Percentiles rank a stretch among this genome's conserved stretches.
phyloP scores from a whole-genome alignment of 2,113 vertebrate genomes.

The Hymenochirus boettgeri region DNA sequence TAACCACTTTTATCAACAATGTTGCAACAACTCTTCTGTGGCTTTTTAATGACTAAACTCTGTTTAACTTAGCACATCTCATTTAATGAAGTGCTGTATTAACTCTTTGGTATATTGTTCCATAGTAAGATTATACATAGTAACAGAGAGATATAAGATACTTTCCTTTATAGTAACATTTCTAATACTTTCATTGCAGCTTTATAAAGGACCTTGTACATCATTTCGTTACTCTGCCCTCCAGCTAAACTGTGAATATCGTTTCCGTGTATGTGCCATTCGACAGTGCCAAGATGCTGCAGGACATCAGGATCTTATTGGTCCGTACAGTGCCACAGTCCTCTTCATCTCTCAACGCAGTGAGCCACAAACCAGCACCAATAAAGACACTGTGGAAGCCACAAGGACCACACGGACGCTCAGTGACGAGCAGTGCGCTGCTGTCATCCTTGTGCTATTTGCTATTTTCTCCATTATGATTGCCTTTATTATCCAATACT shows the following conservation, averaged over 20 bases:
- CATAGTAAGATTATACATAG: no score
- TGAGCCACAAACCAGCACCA: constrained; percentile 58
- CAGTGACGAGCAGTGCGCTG: constrained; percentile 90
- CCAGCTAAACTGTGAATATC: constrained; percentile 86
- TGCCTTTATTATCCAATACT: constrained; percentile 96
- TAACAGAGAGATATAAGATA: no score
- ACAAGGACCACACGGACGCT: constrained; percentile 70
- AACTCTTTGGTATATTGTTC: no score
- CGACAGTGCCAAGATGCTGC: constrained; percentile 83
- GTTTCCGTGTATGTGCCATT: constrained; percentile 85
- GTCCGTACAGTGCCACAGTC: constrained; percentile 85
- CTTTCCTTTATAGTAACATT: no score
- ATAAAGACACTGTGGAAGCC: constrained; percentile 64
- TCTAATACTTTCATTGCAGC: constrained; percentile 54
- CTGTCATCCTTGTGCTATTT: constrained; percentile 89
- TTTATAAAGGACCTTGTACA: constrained; percentile 80
- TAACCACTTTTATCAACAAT: no score
- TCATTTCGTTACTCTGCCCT: constrained; percentile 78
- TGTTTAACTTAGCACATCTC: no score
- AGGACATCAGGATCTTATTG: constrained; percentile 74
- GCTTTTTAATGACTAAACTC: no score
- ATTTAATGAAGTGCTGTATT: no score
- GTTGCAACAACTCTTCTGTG: no score
- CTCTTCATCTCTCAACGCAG: constrained; percentile 78
- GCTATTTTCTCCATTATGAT: constrained; percentile 92